Evolutionary conservation across 2,113 vertebrate genomes (phyloP), one percentile per base, ranked within the genome.

Genomic region (Ageneiosus marmoratus): DNA sequence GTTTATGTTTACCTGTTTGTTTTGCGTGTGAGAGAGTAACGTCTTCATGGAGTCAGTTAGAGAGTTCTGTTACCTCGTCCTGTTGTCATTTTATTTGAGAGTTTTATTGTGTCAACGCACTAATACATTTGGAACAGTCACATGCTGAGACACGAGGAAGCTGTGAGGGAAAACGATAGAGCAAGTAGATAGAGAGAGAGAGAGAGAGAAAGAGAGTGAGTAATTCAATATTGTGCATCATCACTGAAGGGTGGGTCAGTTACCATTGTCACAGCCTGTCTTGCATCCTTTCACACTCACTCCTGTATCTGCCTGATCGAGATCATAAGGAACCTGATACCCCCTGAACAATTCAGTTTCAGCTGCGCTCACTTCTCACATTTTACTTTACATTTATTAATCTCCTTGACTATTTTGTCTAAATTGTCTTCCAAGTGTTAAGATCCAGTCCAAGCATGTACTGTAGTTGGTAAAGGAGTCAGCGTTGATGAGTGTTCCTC

Each of bases 171-270:
- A 41, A 41, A 5, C 37, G 37, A 41, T 5, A 41, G 37, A 50
- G 50, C 46, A 27, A 12, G 79, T 69, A 72, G 12, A 50, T 63
- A 5, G 37, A 41, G 37, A 41, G 37, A 41, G 37, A 41, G 37
- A 41, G 24, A 15, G 22, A 34, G 34, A 11, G 48, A 77, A 83
- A 67, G 48, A 56, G 63, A 46, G 60, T 77, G 11, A 48, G 82
- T 79, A 83, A 78, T 53, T 70, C 50, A 13, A 78, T 83, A 48
- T 4, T 48, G 75, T 32, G 50, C 4, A 16, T 85, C 74, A 78
- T 8, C 72, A 63, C 22, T 78, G 63, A 34, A 72, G 73, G 84
- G 75, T 85, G 84, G 75, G 80, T 73, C 80, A 32, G 32, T 20
- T 13, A 73, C 10, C 58, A 73, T 79, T 79, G 75, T 86, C 65